These are phyloP conservation scores for Macrostomum lignano DNA, from an alignment of 1,140 invertebrate genomes.

Conservation along the genomic window DNA sequence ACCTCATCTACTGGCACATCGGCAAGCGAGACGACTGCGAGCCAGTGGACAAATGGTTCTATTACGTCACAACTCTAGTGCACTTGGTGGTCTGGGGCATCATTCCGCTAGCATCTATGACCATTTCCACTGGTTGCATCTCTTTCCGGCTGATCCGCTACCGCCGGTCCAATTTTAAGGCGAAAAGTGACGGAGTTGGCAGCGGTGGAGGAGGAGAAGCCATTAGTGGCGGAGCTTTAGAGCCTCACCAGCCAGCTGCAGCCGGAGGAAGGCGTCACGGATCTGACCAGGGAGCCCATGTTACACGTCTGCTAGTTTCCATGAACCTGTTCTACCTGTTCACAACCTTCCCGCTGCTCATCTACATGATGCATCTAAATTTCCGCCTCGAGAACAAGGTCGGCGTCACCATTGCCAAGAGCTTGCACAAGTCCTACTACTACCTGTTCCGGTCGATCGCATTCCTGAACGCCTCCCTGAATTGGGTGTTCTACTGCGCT, in stretches of 20 bases:
- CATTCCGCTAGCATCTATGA: neutral
- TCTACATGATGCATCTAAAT: neutral
- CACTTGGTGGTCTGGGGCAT: conserved; percentile 5
- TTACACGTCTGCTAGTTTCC: neutral
- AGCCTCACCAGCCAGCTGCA: neutral
- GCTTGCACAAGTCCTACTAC: neutral
- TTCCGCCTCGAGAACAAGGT: neutral
- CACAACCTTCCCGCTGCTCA: conserved; percentile 1
- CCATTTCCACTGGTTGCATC: neutral
- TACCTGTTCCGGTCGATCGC: neutral
- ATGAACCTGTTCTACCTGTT: conserved; percentile 1
- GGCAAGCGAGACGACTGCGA: conserved; percentile 3
- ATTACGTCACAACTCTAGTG: neutral
- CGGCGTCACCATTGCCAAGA: neutral
- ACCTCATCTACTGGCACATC: neutral
- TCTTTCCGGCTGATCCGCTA: neutral
- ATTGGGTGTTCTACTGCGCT: conserved; percentile 3
- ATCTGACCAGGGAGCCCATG: neutral
- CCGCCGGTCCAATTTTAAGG: neutral
- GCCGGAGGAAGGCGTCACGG: neutral
- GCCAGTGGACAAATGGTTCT: neutral
- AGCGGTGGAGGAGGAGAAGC: neutral
- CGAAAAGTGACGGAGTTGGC: neutral
- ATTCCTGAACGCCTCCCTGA: conserved; percentile 1
- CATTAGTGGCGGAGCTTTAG: too few relatives aligned